Conservation (phyloP, 2,888 invertebrate genomes). For the Microctonus hyperodae region DNA sequence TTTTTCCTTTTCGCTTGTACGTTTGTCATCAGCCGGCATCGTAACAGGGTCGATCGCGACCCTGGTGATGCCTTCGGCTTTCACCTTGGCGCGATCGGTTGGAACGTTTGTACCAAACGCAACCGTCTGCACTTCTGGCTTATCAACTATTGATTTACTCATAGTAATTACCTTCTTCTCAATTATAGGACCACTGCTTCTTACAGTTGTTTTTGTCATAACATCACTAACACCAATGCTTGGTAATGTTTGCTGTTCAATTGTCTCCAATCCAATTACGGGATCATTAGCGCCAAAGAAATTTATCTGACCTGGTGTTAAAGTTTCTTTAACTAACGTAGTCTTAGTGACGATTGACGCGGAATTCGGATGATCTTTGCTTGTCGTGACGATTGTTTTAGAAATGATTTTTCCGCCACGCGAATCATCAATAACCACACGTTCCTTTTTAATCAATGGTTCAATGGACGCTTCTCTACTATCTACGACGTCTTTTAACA, state of each 20-base stretch:
- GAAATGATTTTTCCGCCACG: slow-evolving; percentile 41
- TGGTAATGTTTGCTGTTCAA: slow-evolving; percentile 1
- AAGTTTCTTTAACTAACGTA: slow-evolving; percentile 45
- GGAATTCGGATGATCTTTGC: slow-evolving; percentile 41
- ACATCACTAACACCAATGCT: slow-evolving; percentile 21
- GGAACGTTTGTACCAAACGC: slow-evolving; percentile 44
- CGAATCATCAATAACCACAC: slow-evolving; percentile 41
- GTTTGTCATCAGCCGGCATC: slow-evolving; percentile 40
- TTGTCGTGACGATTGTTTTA: slow-evolving; percentile 45
- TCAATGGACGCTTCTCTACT: slow-evolving; percentile 39
- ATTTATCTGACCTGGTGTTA: slow-evolving; percentile 35
- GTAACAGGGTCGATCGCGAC: slow-evolving; percentile 41
- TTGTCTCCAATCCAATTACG: slow-evolving; percentile 32
- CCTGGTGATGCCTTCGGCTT: slow-evolving; percentile 42
- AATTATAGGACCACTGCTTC: slow-evolving; percentile 30
- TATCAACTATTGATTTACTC: slow-evolving; percentile 34
- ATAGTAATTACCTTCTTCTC: slow-evolving; percentile 38
- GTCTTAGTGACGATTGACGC: slow-evolving; percentile 46
- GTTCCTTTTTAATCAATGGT: slow-evolving; percentile 46
- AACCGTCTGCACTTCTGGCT: slow-evolving; percentile 41
- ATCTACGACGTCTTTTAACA: slow-evolving; percentile 32
- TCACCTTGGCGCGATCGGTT: slow-evolving; percentile 39
- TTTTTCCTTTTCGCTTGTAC: slow-evolving; percentile 64
- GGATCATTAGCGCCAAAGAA: slow-evolving; percentile 39
- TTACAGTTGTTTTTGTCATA: slow-evolving; percentile 33